Base-by-base conservation (phyloP, 2,797 vertebrate species). In the Acridotheres tristis region DNA sequence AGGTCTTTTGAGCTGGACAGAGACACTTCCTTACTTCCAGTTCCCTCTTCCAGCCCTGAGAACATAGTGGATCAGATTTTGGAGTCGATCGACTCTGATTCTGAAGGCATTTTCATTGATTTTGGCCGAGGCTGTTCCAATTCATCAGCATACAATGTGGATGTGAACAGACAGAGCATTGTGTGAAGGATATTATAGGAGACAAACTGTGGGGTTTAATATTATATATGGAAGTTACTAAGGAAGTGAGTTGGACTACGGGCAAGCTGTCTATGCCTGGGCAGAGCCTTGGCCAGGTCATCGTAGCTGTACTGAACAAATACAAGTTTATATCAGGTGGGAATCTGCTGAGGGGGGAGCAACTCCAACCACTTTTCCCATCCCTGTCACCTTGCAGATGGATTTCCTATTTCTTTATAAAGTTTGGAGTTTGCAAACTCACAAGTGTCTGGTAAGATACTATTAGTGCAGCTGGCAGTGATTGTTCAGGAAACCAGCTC, bases 81-180 rank as follows among this genome's bases (percentile, higher is more conserved):
- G 76, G 99, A 99, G 93, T 99, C 99, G 0, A 98, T 98, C 2
- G 99, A 99, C 97, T 99, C 99, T 0, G 99, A 99, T 94, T 98
- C 99, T 1, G 99, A 99, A 20, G 99, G 99, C 40, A 99, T 99
- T 97, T 99, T 99, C 97, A 99, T 99, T 77, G 99, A 99, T 98
- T 99, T 99, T 95, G 98, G 99, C 63, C 98, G 98, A 88, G 98
- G 98, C 82, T 97, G 98, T 91, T 98, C 99, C 2, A 98, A 98
- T 81, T 89, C 98, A 3, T 97, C 98, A 9, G 98, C 97, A 7
- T 98, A 98, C 72, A 96, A 96, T 40, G 97, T 97, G 47, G 97
- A 99, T 2, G 97, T 98, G 57, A 98, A 98, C 74, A 98, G 98
- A 93, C 98, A 99, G 97, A 99, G 99, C 81, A 95, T 98, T 32